Conservation (phyloP, 2,797 vertebrate species). For the Smutsia temminckii region DNA sequence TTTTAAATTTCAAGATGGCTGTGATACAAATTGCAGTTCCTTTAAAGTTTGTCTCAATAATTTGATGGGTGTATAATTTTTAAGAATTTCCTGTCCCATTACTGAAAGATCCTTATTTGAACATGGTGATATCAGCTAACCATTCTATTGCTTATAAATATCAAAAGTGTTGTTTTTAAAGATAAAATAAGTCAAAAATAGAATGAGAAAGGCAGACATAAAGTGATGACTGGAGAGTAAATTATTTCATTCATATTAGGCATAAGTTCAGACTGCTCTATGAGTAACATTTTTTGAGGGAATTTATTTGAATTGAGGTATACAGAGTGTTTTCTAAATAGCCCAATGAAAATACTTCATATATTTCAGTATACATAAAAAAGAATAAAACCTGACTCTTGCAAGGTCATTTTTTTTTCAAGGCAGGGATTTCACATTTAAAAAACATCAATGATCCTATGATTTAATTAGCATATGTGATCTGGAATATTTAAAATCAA, state of each 20-base stretch:
- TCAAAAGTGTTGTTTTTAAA: neutral
- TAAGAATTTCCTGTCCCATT: neutral
- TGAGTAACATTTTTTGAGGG: neutral
- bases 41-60: constrained; percentile 52
- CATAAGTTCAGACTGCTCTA: neutral
- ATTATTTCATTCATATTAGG: neutral
- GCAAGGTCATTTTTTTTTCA: neutral
- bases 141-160: constrained; percentile 18
- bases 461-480: neutral
- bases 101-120: neutral
- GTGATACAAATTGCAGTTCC: neutral
- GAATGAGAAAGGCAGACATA: neutral
- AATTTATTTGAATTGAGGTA: constrained; percentile 4
- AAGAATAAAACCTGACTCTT: constrained; percentile 1
- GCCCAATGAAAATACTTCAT: neutral
- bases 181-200: constrained; percentile 30
- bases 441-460: neutral
- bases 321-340: constrained; percentile 17
- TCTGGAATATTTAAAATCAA: neutral
- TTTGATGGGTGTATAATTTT: neutral
- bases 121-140: neutral
- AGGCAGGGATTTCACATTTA: neutral
- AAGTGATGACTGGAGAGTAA: neutral
- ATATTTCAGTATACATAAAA: neutral
- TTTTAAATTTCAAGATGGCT: constrained; percentile 4